These are phyloP conservation scores for Sebastes cheni DNA, from an alignment of 2,797 vertebrate genomes.

Conservation along the genomic window DNA sequence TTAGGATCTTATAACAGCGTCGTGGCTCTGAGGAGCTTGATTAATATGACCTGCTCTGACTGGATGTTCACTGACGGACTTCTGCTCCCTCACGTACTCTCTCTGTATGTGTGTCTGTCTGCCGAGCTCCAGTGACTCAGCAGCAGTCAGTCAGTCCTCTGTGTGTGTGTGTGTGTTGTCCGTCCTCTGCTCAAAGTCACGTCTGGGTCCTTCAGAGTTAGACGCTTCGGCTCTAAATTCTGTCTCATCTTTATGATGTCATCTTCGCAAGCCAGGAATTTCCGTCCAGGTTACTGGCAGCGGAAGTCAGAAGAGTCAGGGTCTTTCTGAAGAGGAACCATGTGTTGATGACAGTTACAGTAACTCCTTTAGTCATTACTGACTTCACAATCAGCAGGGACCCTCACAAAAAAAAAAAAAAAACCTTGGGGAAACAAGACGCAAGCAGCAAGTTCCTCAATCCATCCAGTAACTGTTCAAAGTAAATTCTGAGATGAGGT, in stretches of 20 bases:
- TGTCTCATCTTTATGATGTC: conserved; percentile 70
- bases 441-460: conserved; percentile 25
- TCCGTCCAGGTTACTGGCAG: conserved; percentile 53
- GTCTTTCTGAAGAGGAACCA: conserved; percentile 69
- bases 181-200: conserved; percentile 79
- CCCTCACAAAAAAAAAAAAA: neutral
- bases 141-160: conserved; percentile 63
- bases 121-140: conserved; percentile 76
- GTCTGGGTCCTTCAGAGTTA: conserved; percentile 72
- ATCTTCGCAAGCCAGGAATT: conserved; percentile 57
- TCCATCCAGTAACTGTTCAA: conserved; percentile 25
- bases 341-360: conserved; percentile 13
- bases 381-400: conserved; percentile 1
- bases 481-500: conserved; percentile 8
- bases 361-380: conserved; percentile 24
- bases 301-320: conserved; percentile 23
- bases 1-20: neutral
- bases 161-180: conserved; percentile 10
- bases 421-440: neutral
- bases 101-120: conserved; percentile 31
- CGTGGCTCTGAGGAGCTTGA: conserved; percentile 1
- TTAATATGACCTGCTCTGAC: conserved; percentile 19
- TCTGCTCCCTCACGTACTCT: conserved; percentile 31
- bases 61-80: conserved; percentile 25
- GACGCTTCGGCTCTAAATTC: conserved; percentile 45